Base-by-base conservation (phyloP, 2,797 vertebrate species). In the Poeciliopsis gracilis region DNA sequence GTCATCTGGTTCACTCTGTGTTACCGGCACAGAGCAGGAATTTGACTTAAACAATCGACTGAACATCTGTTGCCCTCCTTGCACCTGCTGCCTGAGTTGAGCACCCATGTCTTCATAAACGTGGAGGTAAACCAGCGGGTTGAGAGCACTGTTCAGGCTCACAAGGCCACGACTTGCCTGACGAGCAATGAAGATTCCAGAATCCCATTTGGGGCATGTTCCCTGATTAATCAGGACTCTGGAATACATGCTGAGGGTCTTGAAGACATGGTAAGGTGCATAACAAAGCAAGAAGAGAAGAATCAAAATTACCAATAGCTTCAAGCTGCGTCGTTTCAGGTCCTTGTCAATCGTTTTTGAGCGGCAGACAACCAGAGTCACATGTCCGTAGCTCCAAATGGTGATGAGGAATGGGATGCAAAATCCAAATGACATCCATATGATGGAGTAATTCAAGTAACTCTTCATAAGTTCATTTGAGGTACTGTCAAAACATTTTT, bases 261-360 rank as follows among this genome's bases (percentile, higher is more conserved):
- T 94, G 16, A 96, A 91, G 13, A 96, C 16, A 41, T 97, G 95
- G 80, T 95, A 95, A 0, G 96, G 96, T 23, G 95, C 94, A 85
- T 96, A 97, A 84, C 96, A 97, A 46, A 96, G 66, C 0, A 92
- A 95, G 84, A 97, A 97, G 53, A 97, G 93, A 36, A 96, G 72
- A 75, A 93, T 93, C 75, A 96, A 81, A 0, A 97, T 87, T 1
- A 95, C 75, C 28, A 95, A 90, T 79, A 97, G 85, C 1, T 82
- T 94, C 28, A 96, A 85, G 75, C 94, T 93, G 70, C 85, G 94
- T 55, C 85, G 88, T 77, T 91, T 96, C 75, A 95, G 81, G 33
- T 70, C 25, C 20, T 81, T 33, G 11, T 96, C 88, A 11, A 90
- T n/a, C 0, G 84, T 91, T 6, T 89, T 75, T 0, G 88, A 96